Evolutionary conservation across 2,797 vertebrate species (phyloP), one percentile per base, ranked within the genome.

Genomic region (Halcyon chelicuti): DNA sequence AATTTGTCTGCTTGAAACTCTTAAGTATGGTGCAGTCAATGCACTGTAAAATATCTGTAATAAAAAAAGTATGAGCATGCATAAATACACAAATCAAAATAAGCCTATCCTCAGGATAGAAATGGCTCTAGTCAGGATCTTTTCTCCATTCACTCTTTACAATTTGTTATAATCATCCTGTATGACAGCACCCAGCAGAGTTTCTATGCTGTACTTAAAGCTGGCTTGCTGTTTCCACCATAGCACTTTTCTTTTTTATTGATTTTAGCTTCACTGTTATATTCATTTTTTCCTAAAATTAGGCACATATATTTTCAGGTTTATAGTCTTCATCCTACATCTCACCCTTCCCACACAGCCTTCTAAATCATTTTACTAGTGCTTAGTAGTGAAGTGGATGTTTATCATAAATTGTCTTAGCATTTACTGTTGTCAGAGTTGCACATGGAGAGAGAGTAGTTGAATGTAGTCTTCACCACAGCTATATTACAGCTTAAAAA

Each of bases 271-370:
- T 95, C 26, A 57, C 46, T 92, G 61, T 94, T 96, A 89, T 86
- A 96, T 96, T 94, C 62, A 90, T 85, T 94, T 95, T 97, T 96
- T 81, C 52, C 75, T 97, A 86, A 97, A 96, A 96, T 89, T 96
- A 93, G 87, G 52, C 33, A 80, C 57, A 93, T 87, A 80, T 85
- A 83, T 95, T 95, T 93, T 67, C 84, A 91, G 37, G 20, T 94
- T 96, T 91, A 93, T 90, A 93, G 78, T 85, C 39, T 94, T 94
- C 87, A 94, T 85, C 81, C 72, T 86, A 79, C 61, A 86, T 54
- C n/a, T 94, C 63, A 80, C 52, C 57, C 63, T 87, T 88, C 81
- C 78, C 78, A 70, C 78, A 67, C 57, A 49, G 91, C 75, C 80
- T 92, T 92, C 85, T 95, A 95, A 94, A 96, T 96, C 87, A 94